Base-by-base conservation (phyloP, 2,888 invertebrate genomes). In the Eucriotettix oculatus region DNA sequence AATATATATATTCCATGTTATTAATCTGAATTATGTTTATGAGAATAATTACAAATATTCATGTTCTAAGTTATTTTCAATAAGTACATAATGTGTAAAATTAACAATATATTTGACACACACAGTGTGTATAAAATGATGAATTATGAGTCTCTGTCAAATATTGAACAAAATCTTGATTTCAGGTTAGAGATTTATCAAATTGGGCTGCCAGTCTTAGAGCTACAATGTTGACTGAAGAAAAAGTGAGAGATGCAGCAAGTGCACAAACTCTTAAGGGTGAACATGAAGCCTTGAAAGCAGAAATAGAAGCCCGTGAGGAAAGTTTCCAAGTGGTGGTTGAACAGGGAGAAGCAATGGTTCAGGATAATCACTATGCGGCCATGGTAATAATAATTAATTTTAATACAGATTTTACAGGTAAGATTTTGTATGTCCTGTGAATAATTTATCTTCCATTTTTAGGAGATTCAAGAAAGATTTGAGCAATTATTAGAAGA, bases 221-320 rank as follows among this genome's bases (percentile, higher is more conserved):
- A 14, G 80, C 85, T 0, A 80, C 87, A 29, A 84, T 93, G 77
- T 81, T 82, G 63, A 84, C 88, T 0, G 87, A 90, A 67, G 87
- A 88, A 67, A 87, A 86, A 69, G 87, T 88, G 7, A 81, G 92
- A 52, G 88, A 89, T 73, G 88, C 88, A 0, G 85, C 84, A 0
- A 82, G 85, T 43, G 91, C 92, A 14, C 91, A 92, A 69, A 81
- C 84, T 0, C 77, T 89, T 64, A 82, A 90, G 71, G 87, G 86
- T 1, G 92, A 94, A 69, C 90, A 90, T 67, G 87, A 89, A 66
- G 84, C 86, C 7, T 75, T 89, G 56, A 87, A 87, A 70, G 84
- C 85, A 11, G 91, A 91, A 74, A 89, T 95, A 62, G 93, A 94
- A 73, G 91, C 94, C 0, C 75, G 95, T 9, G 92, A 94, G 73